A percentile compares a stretch with the other conserved stretches of the same genome.
These are phyloP conservation scores for Oreochromis tanganicae DNA, from an alignment of 2,113 vertebrate species.

Conservation along the genomic window DNA sequence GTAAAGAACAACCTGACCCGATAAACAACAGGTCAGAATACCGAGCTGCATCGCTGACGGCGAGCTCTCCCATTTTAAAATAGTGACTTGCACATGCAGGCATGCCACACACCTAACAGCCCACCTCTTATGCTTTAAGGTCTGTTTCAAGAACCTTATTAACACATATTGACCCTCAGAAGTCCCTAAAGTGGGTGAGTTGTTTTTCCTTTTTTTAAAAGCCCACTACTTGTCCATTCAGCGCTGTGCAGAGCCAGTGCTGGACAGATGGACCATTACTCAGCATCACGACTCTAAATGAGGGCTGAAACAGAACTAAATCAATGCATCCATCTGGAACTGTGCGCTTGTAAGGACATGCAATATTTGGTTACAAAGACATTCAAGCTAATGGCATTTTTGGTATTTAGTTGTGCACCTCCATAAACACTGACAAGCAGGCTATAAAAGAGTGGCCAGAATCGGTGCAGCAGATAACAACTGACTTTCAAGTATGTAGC, in stretches of 20 bases:
- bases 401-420: background rate
- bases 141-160: constrained; percentile 5
- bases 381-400: background rate
- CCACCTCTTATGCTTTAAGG: background rate
- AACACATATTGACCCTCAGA: constrained; percentile 15
- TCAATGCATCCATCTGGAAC: constrained; percentile 38
- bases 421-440: background rate
- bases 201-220: background rate
- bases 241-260: background rate
- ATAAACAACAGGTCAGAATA: constrained; percentile 8
- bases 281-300: constrained; percentile 37
- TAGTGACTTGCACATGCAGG: background rate
- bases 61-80: constrained; percentile 7
- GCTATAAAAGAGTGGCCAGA: background rate
- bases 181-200: background rate
- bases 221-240: constrained; percentile 31
- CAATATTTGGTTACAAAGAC: background rate
- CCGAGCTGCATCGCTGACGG: background rate
- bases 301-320: constrained; percentile 20
- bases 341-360: background rate
- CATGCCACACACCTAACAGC: background rate
- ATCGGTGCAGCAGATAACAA: background rate
- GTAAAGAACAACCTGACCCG: background rate
- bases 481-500: background rate
- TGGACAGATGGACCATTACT: constrained; percentile 55